These are phyloP conservation scores for Doryteuthis pealeii DNA, from an alignment of 1,140 invertebrate genomes.

Conservation along the genomic window DNA sequence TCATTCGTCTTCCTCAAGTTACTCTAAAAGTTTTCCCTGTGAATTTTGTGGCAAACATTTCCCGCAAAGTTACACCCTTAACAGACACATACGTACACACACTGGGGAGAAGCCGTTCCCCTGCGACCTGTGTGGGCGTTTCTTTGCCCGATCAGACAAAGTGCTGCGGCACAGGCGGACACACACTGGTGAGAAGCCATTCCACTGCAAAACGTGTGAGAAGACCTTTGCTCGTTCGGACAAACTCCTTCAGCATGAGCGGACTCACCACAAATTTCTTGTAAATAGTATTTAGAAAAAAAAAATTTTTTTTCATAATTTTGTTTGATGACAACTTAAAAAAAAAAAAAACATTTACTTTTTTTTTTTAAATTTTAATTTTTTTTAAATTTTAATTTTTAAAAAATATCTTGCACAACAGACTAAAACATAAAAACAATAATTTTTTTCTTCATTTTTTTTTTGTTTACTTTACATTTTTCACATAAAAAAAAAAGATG, in stretches of 20 bases:
- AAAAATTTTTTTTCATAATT: too few relatives aligned
- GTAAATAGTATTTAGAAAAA: too few relatives aligned
- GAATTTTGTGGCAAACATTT: constrained; percentile 23
- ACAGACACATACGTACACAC: constrained; percentile 40
- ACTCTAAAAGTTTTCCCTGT: constrained; percentile 19
- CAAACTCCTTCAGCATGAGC: not conserved
- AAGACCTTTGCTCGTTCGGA: constrained; percentile 17
- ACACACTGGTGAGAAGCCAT: constrained; percentile 33
- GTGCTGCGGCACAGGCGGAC: constrained; percentile 25
- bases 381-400: too few relatives aligned
- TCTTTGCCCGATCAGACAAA: constrained; percentile 15
- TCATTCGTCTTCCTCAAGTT: too few relatives aligned
- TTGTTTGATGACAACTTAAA: too few relatives aligned
- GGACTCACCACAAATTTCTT: not conserved
- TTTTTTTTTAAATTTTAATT: too few relatives aligned
- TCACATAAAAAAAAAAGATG: too few relatives aligned
- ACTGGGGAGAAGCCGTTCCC: constrained; percentile 51
- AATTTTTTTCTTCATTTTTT: too few relatives aligned
- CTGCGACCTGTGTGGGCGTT: constrained; percentile 55
- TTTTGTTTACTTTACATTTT: too few relatives aligned
- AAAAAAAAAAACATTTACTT: too few relatives aligned
- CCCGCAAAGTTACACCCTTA: constrained; percentile 10
- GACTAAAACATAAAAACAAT: too few relatives aligned
- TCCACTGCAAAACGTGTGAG: constrained; percentile 22
- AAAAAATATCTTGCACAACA: too few relatives aligned